Evolutionary conservation across 2,797 vertebrate species (phyloP), one percentile per base, ranked within the genome.

Genomic region (Anguilla pacifica): DNA sequence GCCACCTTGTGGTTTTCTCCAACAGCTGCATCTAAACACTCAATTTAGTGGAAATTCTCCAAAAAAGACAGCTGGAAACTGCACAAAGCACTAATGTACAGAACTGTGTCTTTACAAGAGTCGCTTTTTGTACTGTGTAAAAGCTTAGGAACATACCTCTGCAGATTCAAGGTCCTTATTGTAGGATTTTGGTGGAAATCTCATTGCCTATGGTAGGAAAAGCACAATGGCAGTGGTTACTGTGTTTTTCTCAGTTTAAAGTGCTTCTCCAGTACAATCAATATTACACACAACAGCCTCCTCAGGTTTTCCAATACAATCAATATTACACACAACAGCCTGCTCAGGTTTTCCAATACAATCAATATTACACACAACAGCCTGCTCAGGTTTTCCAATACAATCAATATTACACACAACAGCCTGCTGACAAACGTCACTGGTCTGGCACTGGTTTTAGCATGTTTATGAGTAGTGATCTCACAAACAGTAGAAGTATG

Each of bases 101-200:
- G 31, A 22, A 74, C 70, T 74, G 25, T 35, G 25, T 39, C 39
- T 51, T 51, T 51, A 51, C 51, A 51, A 51, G 51, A 51, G 51
- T 10, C 51, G 10, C 51, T 51, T 51, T 28, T 72, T 15, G 2
- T 5, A 72, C 67, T 31, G 25, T 7, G 31, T 28, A 35, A 43
- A 6, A 43, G 35, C 10, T 15, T 39, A 19, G 11, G 74, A 43
- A 15, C 90, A 96, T 94, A 99, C 98, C 98, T 99, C 98, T 67
- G 98, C 98, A 74, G 98, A 99, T 93, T 99, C 98, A 96, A 99
- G 95, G 94, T 99, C 98, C 94, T 99, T 99, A 96, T 99, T 99
- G 93, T 99, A 99, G 0, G 98, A 99, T 95, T 99, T 99, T 2
- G 98, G 98, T 72, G 98, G 98, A 89, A 99, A 99, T 91, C 98